phyloP scores from a whole-genome alignment of 2,113 vertebrate genomes.

The Halcyon senegalensis region DNA sequence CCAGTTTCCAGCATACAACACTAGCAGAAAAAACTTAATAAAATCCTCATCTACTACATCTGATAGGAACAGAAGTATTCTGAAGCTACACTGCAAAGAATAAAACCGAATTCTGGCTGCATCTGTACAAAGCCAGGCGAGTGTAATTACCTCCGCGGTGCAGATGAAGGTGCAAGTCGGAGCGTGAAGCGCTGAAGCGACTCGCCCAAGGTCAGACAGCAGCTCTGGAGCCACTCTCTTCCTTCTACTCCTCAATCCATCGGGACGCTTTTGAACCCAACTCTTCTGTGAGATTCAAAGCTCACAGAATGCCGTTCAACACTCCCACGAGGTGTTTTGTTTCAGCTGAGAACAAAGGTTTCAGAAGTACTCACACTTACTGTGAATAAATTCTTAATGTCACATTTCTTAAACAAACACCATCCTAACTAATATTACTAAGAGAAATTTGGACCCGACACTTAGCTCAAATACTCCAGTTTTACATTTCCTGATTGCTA shows the following conservation, averaged over 20 bases:
- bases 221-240: fast-evolving
- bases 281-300: neutral
- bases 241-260: neutral
- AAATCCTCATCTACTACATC: fast-evolving
- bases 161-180: neutral
- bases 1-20: fast-evolving
- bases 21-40: neutral
- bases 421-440: neutral
- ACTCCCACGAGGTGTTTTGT: neutral
- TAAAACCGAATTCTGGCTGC: neutral
- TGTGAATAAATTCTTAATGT: neutral
- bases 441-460: slow-evolving; percentile 16
- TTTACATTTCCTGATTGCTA: neutral
- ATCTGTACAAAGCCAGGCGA: neutral
- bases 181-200: fast-evolving
- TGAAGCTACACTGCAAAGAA: neutral
- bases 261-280: neutral
- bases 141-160: neutral
- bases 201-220: neutral
- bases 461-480: neutral
- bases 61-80: too few relatives aligned
- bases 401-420: slow-evolving; percentile 1
- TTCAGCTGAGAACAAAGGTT: slow-evolving; percentile 26
- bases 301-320: neutral
- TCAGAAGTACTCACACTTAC: neutral